Conservation (phyloP, 2,888 invertebrate species). For the Nemotelus pantherinus region DNA sequence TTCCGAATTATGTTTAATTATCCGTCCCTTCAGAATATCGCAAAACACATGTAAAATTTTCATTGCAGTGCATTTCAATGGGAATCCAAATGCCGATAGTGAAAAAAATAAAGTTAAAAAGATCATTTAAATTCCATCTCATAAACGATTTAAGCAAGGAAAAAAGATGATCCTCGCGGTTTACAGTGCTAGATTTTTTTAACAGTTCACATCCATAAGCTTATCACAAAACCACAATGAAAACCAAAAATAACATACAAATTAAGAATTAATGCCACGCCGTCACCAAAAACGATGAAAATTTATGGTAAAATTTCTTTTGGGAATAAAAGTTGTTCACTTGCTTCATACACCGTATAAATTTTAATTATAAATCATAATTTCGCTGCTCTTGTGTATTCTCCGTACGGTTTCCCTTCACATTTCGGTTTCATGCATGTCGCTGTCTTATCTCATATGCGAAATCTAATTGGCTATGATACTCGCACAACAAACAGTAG, state of each 20-base stretch:
- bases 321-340: conserved; percentile 29
- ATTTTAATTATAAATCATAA: conserved; percentile 38
- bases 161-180: no score
- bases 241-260: neutral
- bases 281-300: conserved; percentile 6
- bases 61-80: no score
- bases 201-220: no score
- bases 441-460: conserved; percentile 24
- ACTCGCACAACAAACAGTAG: conserved; percentile 21
- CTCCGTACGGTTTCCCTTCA: neutral
- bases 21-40: no score
- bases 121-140: no score
- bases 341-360: conserved; percentile 23
- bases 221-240: no score
- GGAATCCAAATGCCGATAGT: no score
- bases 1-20: no score
- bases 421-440: neutral
- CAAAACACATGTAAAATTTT: no score
- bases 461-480: conserved; percentile 29
- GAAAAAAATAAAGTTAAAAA: no score
- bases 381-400: conserved; percentile 13
- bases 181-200: no score
- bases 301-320: conserved; percentile 35
- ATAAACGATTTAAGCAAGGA: no score
- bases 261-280: conserved; percentile 30